Base-by-base conservation (phyloP, 2,888 invertebrate genomes). In the Polymixis lichenea region DNA sequence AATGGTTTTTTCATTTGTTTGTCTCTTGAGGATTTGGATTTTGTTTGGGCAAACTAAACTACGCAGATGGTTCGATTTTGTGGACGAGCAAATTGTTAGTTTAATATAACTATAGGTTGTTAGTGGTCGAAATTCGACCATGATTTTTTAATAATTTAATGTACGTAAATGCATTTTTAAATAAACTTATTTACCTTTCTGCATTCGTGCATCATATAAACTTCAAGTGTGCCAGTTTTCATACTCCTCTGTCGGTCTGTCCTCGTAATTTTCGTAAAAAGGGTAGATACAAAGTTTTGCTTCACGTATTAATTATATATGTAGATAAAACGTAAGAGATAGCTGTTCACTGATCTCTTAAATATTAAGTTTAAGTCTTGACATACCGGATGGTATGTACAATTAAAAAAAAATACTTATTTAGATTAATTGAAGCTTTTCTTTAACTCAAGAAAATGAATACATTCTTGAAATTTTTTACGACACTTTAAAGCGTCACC, bases 1-100 rank as follows among this genome's bases (percentile, higher is more conserved):
- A 87, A 78, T 81, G 62, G 78, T 77, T 81, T 81, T 69, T 87
- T 77, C 79, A 78, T 82, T 67, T 71, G 77, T 75, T 77, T 75
- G 73, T 82, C 84, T 72, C 69, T 38, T 70, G 75, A 75, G 72
- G 72, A 58, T 72, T 70, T 64, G 19, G 53, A 55, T 74, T 80
- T 65, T 70, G 51, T 75, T 58, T 69, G 67, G 67, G 25, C n/a
- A 15, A 68, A 49, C 55, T 72, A 7, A 38, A 62, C n/a, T 46
- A 49, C 15, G 56, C 53, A 66, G 49, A 65, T 78, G 67, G 25
- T 56, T 46, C 15, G 8, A 28, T 58, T 74, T 58, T 56, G 46
- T 64, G 3, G 28, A 64, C 9, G 19, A 32, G 17, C 4, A 19
- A 72, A 28, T 19, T 72, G 13, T 6, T 22, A 43, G 13, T 43